Conservation (phyloP, 2,113 vertebrate genomes). For the Acinonyx jubatus region DNA sequence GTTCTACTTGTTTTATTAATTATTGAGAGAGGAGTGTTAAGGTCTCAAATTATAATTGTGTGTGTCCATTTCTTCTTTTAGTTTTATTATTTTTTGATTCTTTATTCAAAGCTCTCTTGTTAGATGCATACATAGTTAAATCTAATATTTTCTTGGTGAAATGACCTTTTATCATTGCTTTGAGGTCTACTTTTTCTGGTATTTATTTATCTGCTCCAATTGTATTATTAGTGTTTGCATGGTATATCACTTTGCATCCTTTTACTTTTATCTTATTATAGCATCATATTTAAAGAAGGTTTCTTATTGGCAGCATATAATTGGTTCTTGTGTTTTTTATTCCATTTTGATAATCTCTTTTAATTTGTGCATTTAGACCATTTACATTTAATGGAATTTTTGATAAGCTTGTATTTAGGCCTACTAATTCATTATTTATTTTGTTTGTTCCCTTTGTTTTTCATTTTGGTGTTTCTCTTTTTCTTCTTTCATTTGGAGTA, state of each 20-base stretch:
- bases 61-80: neutral
- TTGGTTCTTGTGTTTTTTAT: neutral
- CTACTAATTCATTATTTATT: neutral
- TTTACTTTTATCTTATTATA: neutral
- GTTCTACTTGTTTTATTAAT: neutral
- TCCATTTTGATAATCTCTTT: neutral
- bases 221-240: neutral
- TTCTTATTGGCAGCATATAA: neutral
- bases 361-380: neutral
- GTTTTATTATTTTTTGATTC: neutral
- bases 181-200: neutral
- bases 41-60: neutral
- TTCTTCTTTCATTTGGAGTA: neutral
- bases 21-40: neutral
- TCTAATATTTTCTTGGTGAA: neutral
- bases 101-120: neutral
- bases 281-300: neutral
- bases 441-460: neutral
- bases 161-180: neutral
- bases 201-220: neutral
- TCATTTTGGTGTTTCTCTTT: neutral
- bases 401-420: neutral
- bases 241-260: neutral
- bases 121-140: neutral
- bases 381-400: neutral